Base-by-base conservation (phyloP, 2,888 invertebrate species). In the Cinara cedri region DNA sequence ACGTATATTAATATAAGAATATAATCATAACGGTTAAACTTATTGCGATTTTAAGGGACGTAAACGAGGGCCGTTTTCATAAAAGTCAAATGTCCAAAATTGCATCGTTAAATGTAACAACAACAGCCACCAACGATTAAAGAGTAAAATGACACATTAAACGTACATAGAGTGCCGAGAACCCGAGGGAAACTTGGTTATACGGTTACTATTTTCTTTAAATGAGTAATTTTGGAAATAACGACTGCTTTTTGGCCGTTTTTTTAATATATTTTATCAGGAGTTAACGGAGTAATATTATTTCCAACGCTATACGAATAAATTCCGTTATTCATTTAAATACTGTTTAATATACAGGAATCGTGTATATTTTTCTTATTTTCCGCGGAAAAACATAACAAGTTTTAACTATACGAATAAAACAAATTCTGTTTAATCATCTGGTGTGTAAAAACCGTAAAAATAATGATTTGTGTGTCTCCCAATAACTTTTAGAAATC, bases 71-170 rank as follows among this genome's bases (percentile, higher is more conserved):
- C 68, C 76, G 49, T 60, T 78, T 70, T 68, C 78, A 70, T 78
- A 78, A 78, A 78, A 78, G 70, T 78, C 70, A 34, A 78, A 78
- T 51, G 70, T 78, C 78, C 70, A 46, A 78, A 78, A 70, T 78
- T 70, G 13, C 70, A 42, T 70, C 70, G 78, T 78, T 70, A 70
- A 78, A 62, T 34, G 62, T 51, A 68, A 70, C 78, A 42, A 66
- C 66, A 26, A 66, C 66, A 26, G 66, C 65, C 46, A 21, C 55
- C 26, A 68, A 60, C 60, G 78, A 78, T 70, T 70, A 78, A 60
- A 70, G 44, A 49, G 21, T 19, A 19, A 78, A 78, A 78, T 21
- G 68, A 68, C 76, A 68, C 68, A 42, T 78, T 68, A 57, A 76
- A 78, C 68, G 68, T 46, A 26, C 14, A 46, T 21, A 68, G 49